phyloP scores from a whole-genome alignment of 2,113 vertebrate genomes.

The Cathartes aura region DNA sequence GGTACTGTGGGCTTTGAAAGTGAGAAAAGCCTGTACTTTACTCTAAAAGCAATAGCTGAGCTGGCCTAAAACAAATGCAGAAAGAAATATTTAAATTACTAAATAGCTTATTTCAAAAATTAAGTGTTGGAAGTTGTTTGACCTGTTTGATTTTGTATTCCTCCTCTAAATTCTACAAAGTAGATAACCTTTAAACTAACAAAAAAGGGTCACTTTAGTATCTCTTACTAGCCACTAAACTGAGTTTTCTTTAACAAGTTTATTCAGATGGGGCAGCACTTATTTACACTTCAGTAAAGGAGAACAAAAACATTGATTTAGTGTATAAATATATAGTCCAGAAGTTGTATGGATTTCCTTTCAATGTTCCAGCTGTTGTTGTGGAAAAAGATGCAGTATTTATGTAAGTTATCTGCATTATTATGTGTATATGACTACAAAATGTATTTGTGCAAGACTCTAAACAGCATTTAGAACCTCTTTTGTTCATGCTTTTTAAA shows the following conservation, averaged over 20 bases:
- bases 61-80: neutral
- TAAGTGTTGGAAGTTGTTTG: neutral
- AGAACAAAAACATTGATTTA: slow-evolving; percentile 97
- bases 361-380: slow-evolving; percentile 90
- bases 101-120: neutral
- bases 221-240: neutral
- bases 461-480: neutral
- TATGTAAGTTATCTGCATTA: slow-evolving; percentile 83
- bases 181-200: neutral
- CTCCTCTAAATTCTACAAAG: neutral
- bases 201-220: neutral
- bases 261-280: slow-evolving; percentile 92
- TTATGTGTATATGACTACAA: neutral
- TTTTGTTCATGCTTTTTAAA: neutral
- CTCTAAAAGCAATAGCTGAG: neutral
- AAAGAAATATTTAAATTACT: neutral
- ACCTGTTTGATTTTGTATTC: neutral
- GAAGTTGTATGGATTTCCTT: slow-evolving; percentile 95
- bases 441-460: neutral
- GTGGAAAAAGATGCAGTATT: slow-evolving; percentile 98
- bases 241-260: slow-evolving; percentile 81
- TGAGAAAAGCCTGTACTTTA: neutral
- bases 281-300: slow-evolving; percentile 98
- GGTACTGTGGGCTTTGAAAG: neutral
- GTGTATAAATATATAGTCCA: slow-evolving; percentile 98